These are phyloP conservation scores for Adela reaumurella DNA, from an alignment of 2,888 invertebrate species.

Conservation along the genomic window DNA sequence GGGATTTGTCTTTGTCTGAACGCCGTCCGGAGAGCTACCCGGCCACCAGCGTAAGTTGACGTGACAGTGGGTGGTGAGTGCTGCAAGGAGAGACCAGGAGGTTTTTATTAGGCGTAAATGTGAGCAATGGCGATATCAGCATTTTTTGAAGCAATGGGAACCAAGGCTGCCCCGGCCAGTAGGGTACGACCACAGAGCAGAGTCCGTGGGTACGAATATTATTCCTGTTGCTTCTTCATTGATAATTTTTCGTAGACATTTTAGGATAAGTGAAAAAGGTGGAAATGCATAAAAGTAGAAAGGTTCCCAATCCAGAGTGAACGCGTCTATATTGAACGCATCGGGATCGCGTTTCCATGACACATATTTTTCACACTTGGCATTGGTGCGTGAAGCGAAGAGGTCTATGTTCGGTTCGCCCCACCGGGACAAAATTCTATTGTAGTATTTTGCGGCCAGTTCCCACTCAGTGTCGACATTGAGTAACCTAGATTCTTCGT, in stretches of 20 bases:
- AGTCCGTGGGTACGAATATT: no score
- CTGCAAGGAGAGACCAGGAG: background rate
- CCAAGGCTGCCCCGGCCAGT: constrained; percentile 6
- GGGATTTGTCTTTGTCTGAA: background rate
- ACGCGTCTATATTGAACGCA: background rate
- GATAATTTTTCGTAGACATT: constrained; percentile 7
- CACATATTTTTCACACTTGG: constrained; percentile 10
- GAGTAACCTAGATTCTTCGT: constrained; percentile 3
- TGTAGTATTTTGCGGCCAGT: background rate
- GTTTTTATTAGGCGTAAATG: constrained; percentile 4
- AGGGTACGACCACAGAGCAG: constrained; percentile 3
- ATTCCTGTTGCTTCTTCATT: constrained; percentile 6
- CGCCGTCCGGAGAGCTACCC: constrained; percentile 7
- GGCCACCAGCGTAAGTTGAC: constrained; percentile 6
- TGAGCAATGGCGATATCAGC: constrained; percentile 3
- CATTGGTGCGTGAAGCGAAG: constrained; percentile 14
- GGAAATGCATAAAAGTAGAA: constrained; percentile 2
- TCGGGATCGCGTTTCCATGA: constrained; percentile 1
- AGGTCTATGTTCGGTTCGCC: constrained; percentile 12
- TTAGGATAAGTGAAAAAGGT: constrained; percentile 15
- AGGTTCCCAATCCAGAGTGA: background rate
- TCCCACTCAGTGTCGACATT: constrained; percentile 4
- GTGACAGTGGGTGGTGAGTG: constrained; percentile 6
- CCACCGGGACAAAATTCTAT: background rate
- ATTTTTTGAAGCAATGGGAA: constrained; percentile 4